Conservation (phyloP, 2,888 invertebrate species). For the Platerodrilus igneus region DNA sequence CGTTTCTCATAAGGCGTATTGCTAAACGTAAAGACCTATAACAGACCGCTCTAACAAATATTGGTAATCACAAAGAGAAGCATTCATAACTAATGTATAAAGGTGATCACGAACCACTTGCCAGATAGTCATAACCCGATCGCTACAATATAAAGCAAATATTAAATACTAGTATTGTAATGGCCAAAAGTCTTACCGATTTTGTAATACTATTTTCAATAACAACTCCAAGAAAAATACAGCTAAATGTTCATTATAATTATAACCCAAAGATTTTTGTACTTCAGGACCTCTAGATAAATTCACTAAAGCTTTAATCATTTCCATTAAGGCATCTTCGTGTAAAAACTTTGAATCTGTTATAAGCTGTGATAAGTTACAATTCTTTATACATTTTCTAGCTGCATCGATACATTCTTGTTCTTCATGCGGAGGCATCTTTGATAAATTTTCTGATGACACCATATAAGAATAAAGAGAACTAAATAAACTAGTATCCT, state of each 20-base stretch:
- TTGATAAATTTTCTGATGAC: constrained; percentile 60
- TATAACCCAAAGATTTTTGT: constrained; percentile 59
- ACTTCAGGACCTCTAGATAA: constrained; percentile 71
- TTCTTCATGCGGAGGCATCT: constrained; percentile 82
- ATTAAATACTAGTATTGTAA: background rate
- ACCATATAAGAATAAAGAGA: constrained; percentile 89
- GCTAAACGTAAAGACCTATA: constrained; percentile 86
- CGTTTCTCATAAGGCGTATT: constrained; percentile 85
- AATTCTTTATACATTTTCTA: constrained; percentile 83
- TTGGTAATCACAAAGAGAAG: constrained; percentile 67
- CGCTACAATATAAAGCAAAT: constrained; percentile 51
- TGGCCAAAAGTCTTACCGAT: constrained; percentile 57
- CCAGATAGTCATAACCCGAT: constrained; percentile 83
- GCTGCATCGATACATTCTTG: constrained; percentile 76
- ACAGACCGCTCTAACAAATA: constrained; percentile 76
- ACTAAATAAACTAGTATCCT: constrained; percentile 80
- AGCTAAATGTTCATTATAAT: constrained; percentile 80
- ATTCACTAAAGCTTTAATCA: constrained; percentile 70
- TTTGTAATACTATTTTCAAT: constrained; percentile 90
- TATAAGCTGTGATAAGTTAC: constrained; percentile 85
- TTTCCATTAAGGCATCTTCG: constrained; percentile 70
- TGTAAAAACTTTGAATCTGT: constrained; percentile 93
- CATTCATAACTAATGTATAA: constrained; percentile 68
- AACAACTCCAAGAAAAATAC: constrained; percentile 92
- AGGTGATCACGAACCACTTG: constrained; percentile 74